phyloP scores from a whole-genome alignment of 2,888 invertebrate genomes.

The Cephus pulcher region DNA sequence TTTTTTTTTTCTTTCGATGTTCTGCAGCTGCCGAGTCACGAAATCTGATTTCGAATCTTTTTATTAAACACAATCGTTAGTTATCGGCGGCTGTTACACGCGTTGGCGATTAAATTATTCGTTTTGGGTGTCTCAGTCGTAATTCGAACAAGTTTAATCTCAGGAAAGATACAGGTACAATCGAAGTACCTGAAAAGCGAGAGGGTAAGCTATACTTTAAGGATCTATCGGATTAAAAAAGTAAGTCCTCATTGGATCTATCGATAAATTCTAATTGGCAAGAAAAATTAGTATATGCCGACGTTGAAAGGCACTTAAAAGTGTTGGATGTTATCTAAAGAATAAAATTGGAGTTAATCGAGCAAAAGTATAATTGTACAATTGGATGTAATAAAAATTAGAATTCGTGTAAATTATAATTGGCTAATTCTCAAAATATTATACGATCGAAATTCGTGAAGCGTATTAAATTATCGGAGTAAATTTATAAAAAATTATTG shows the following conservation, averaged over 20 bases:
- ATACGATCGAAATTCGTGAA: not conserved
- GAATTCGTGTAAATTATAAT: not conserved
- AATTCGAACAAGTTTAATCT: slow-evolving; percentile 34
- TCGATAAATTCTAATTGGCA: not conserved
- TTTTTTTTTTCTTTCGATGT: not conserved
- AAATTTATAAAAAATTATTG: not conserved
- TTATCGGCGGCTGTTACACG: not conserved
- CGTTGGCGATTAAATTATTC: not conserved
- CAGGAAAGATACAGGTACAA: slow-evolving; percentile 44
- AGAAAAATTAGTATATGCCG: not conserved
- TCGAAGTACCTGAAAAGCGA: slow-evolving; percentile 38
- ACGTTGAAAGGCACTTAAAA: not conserved
- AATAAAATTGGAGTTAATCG: not conserved
- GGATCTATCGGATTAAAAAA: not conserved
- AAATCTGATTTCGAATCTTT: not conserved
- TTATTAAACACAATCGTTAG: not conserved
- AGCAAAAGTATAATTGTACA: not conserved
- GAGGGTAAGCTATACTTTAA: slow-evolving; percentile 25
- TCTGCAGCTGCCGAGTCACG: not conserved
- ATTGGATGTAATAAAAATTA: not conserved
- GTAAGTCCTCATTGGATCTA: slow-evolving; percentile 2
- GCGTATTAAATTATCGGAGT: not conserved
- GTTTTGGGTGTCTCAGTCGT: not conserved
- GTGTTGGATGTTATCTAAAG: not conserved
- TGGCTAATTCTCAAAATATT: not conserved